A percentile compares a stretch with the other conserved stretches of the same genome.
Conservation (phyloP, 1,140 invertebrate genomes). For the Nasonia vitripennis region DNA sequence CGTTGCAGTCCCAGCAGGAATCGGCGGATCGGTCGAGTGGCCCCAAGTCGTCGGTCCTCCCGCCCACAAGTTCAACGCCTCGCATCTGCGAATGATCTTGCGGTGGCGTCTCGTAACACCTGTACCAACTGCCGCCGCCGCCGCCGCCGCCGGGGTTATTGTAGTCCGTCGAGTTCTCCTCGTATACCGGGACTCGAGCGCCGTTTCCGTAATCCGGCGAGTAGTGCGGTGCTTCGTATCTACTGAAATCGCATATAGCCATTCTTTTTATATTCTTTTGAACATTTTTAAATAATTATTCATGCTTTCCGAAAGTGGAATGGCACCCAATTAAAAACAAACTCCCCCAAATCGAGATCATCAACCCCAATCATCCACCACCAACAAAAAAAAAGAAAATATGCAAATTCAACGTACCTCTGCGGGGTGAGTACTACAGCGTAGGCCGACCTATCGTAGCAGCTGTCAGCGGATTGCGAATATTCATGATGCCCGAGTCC, state of each 20-base stretch:
- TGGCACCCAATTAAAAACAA: too few relatives aligned
- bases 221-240: slow-evolving; percentile 54
- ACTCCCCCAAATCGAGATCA: background rate
- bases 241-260: slow-evolving; percentile 29
- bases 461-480: slow-evolving; percentile 60
- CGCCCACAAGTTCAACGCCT: background rate
- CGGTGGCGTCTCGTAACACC: slow-evolving; percentile 70
- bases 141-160: slow-evolving; percentile 33
- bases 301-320: too few relatives aligned
- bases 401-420: slow-evolving; percentile 61
- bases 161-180: slow-evolving; percentile 71
- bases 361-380: background rate
- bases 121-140: slow-evolving; percentile 22
- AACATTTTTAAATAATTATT: too few relatives aligned
- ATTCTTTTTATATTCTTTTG: too few relatives aligned
- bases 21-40: slow-evolving; percentile 57
- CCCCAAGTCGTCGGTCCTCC: slow-evolving; percentile 48
- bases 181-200: slow-evolving; percentile 64
- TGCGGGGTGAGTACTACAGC: slow-evolving; percentile 65
- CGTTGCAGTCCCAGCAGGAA: slow-evolving; percentile 67
- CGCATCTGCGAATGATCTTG: slow-evolving; percentile 62
- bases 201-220: slow-evolving; percentile 61
- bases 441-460: slow-evolving; percentile 66
- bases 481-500: slow-evolving; percentile 60
- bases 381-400: background rate